Evolutionary conservation across 2,888 invertebrate genomes (phyloP).

Genomic region (Seira musarum): DNA sequence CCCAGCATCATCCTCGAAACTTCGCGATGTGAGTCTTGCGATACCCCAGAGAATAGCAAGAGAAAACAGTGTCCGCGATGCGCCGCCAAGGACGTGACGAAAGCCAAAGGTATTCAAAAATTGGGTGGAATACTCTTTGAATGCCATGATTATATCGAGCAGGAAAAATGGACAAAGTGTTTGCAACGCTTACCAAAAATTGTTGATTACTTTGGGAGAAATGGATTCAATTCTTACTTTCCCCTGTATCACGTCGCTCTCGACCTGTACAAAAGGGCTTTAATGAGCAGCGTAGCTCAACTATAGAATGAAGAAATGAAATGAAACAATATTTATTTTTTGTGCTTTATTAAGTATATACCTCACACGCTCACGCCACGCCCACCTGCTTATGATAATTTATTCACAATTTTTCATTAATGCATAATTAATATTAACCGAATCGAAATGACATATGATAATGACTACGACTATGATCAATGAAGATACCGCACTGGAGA

Average conservation of each 20-base stretch:
- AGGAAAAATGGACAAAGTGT: slow-evolving; percentile 37
- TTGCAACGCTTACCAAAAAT: slow-evolving; percentile 37
- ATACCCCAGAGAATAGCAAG: slow-evolving; percentile 14
- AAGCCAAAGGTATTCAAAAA: slow-evolving; percentile 25
- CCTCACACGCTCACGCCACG: no score
- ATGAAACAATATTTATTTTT: no score
- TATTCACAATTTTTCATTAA: no score
- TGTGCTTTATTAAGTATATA: no score
- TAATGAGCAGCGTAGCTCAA: slow-evolving; percentile 31
- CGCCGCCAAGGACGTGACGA: slow-evolving; percentile 21
- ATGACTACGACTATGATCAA: no score
- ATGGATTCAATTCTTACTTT: slow-evolving; percentile 44
- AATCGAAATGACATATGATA: no score
- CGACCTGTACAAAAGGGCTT: slow-evolving; percentile 59
- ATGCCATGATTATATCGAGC: slow-evolving; percentile 47
- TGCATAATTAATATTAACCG: no score
- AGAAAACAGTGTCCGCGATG: slow-evolving; percentile 40
- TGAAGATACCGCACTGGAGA: no score
- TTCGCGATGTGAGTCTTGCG: slow-evolving; percentile 28
- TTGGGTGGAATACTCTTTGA: slow-evolving; percentile 46
- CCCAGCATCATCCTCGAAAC: slow-evolving; percentile 21
- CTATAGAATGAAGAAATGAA: not conserved
- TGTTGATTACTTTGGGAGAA: slow-evolving; percentile 40
- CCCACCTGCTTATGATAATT: no score
- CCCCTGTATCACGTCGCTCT: slow-evolving; percentile 56